Percentiles rank a stretch among this genome's conserved stretches.
These are phyloP conservation scores for Nibea coibor DNA, from an alignment of 2,113 vertebrate genomes.

Conservation along the genomic window DNA sequence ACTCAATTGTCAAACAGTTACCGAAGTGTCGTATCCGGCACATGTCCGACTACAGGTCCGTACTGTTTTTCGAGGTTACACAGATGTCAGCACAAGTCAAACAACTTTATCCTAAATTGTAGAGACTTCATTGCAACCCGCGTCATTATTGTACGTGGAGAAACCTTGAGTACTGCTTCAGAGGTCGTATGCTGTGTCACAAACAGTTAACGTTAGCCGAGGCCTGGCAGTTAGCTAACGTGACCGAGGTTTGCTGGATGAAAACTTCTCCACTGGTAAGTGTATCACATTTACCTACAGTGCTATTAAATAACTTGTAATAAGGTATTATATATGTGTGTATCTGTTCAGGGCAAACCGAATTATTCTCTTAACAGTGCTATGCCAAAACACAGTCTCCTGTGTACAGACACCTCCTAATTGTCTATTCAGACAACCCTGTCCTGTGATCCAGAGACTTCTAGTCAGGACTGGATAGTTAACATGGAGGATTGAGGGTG, in stretches of 20 bases:
- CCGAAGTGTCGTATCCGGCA: background rate
- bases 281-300: background rate
- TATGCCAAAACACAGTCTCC: background rate
- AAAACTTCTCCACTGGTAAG: slow-evolving; percentile 45
- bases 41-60: slow-evolving; percentile 1
- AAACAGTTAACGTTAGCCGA: background rate
- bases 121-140: background rate
- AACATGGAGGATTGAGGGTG: background rate
- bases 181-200: background rate
- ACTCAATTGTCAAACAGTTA: slow-evolving; percentile 19
- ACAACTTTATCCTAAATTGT: accelerated
- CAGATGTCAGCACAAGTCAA: background rate
- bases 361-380: background rate
- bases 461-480: background rate
- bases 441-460: background rate
- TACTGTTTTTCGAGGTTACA: background rate
- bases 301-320: background rate
- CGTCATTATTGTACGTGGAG: background rate
- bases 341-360: background rate
- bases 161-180: background rate
- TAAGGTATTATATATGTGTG: background rate
- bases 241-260: slow-evolving; percentile 6
- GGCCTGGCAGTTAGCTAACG: slow-evolving; percentile 33
- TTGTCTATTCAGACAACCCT: background rate
- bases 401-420: background rate